Conservation (phyloP, 2,888 invertebrate species). For the Nymphalis polychloros region DNA sequence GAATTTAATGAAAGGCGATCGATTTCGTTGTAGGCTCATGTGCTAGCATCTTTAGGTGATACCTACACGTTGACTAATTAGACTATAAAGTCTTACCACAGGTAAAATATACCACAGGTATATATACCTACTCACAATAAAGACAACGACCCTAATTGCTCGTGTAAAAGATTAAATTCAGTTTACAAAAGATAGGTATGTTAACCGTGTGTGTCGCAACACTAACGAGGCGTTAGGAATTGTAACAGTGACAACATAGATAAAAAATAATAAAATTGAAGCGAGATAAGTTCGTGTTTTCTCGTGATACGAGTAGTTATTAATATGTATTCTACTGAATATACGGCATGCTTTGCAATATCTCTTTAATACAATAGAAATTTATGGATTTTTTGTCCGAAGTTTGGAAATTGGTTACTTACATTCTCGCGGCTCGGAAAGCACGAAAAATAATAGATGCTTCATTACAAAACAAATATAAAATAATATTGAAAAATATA, state of each 20-base stretch:
- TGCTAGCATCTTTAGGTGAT: too few species aligned
- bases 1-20: too few species aligned
- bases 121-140: background rate
- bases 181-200: conserved; percentile 25
- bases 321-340: too few species aligned
- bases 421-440: too few species aligned
- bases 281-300: background rate
- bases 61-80: background rate
- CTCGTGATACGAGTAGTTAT: background rate
- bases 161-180: conserved; percentile 14
- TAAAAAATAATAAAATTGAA: conserved; percentile 6
- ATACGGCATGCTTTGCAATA: too few species aligned
- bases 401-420: too few species aligned
- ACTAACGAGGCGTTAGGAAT: conserved; percentile 3
- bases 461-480: too few species aligned
- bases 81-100: background rate
- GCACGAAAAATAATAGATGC: too few species aligned
- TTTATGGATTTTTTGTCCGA: too few species aligned
- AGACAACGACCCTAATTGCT: conserved; percentile 18
- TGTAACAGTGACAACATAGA: conserved; percentile 14
- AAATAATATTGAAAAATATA: too few species aligned
- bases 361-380: too few species aligned
- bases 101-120: background rate
- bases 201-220: conserved; percentile 21
- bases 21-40: too few species aligned